Conservation (phyloP, 2,113 vertebrate genomes). For the Mesocricetus auratus region DNA sequence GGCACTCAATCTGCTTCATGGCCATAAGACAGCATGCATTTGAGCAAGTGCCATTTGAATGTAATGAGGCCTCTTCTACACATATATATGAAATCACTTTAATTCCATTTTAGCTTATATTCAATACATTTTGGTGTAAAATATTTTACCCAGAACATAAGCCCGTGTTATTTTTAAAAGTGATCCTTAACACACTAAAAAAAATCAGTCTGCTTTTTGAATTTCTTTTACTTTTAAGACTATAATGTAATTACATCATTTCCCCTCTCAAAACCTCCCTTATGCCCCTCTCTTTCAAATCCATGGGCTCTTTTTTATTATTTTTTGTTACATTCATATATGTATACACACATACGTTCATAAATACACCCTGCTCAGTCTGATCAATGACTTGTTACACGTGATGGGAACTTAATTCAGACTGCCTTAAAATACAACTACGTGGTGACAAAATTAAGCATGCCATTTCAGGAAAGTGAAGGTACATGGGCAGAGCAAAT, state of each 20-base stretch:
- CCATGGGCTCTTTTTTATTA: background rate
- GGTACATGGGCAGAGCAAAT: background rate
- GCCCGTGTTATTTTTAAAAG: background rate
- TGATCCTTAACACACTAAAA: constrained; percentile 21
- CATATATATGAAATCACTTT: background rate
- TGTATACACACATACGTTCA: background rate
- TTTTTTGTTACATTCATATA: background rate
- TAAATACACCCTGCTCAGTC: background rate
- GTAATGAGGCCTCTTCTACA: background rate
- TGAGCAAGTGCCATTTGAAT: constrained; percentile 12
- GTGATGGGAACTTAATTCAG: constrained; percentile 47
- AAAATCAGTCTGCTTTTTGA: constrained; percentile 4
- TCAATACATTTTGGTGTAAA: background rate
- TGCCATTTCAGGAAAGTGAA: background rate
- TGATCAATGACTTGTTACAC: background rate
- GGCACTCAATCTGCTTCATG: background rate
- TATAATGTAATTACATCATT: background rate
- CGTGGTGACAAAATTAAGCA: constrained; percentile 2
- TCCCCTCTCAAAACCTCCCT: background rate
- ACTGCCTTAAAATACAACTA: background rate
- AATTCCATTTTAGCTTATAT: constrained; percentile 28
- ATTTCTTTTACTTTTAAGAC: background rate
- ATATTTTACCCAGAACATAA: constrained; percentile 17
- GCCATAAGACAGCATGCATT: background rate
- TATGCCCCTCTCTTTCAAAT: background rate